Conservation (phyloP, 92 coral and sea anemone genomes). For the Actinernus sp. region DNA sequence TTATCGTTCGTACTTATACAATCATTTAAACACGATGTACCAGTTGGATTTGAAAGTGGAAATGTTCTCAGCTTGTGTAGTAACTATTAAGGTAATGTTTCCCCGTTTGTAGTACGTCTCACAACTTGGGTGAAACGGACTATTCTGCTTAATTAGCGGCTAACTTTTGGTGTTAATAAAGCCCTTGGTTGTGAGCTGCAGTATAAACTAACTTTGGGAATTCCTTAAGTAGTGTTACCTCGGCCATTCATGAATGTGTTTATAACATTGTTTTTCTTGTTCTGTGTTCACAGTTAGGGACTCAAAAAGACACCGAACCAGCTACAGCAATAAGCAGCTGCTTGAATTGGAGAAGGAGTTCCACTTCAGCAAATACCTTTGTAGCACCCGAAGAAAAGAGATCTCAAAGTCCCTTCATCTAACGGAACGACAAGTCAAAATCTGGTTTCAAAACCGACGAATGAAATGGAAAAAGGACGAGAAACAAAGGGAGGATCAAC, state of each 20-base stretch:
- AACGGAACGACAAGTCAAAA: constrained; percentile 94
- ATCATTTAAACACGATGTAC: too few species aligned
- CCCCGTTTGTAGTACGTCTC: not conserved
- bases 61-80: too few species aligned
- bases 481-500: constrained; percentile 50
- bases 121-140: not conserved
- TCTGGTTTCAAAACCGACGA: constrained; percentile 98
- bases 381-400: constrained; percentile 94
- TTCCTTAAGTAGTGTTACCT: too few species aligned
- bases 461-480: constrained; percentile 99
- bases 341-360: constrained; percentile 95
- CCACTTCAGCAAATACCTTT: constrained; percentile 93
- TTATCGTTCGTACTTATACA: too few species aligned
- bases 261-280: not conserved
- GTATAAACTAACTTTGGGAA: too few species aligned
- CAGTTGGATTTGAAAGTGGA: too few species aligned
- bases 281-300: constrained; percentile 12
- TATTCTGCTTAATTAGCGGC: not conserved
- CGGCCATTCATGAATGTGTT: not conserved
- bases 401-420: constrained; percentile 89
- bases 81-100: too few species aligned
- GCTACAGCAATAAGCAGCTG: constrained; percentile 95
- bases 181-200: too few species aligned
- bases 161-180: not conserved
- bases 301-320: constrained; percentile 88